A percentile compares a stretch with the other conserved stretches of the same genome.
These are phyloP conservation scores for Promerops cafer DNA, from an alignment of 2,113 vertebrate species.

Conservation along the genomic window DNA sequence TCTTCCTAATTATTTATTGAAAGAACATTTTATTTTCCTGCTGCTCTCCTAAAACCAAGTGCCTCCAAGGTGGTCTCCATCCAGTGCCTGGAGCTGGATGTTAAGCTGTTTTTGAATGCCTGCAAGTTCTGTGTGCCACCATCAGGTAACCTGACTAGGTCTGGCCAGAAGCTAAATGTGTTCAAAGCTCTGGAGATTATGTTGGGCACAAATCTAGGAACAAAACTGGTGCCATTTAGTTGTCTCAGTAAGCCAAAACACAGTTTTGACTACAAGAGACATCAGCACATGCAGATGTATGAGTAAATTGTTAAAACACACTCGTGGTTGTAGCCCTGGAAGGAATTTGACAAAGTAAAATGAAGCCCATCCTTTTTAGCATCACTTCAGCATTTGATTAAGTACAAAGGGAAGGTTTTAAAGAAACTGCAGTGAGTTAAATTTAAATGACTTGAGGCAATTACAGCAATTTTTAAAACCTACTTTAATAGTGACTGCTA, in stretches of 20 bases:
- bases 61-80: constrained; percentile 7
- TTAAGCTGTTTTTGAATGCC: not conserved
- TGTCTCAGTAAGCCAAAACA: not conserved
- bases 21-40: constrained; percentile 34
- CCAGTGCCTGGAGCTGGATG: not conserved
- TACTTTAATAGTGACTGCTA: not conserved
- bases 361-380: not conserved
- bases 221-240: not conserved
- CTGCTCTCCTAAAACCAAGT: constrained; percentile 2
- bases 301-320: not conserved
- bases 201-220: not conserved
- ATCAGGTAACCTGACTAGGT: not conserved
- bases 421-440: not conserved
- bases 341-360: not conserved
- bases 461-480: not conserved
- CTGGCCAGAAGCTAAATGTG: not conserved
- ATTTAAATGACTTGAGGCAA: not conserved
- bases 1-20: constrained; percentile 46
- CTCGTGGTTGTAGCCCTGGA: not conserved
- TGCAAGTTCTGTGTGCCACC: not conserved
- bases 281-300: not conserved
- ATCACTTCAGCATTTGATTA: not conserved
- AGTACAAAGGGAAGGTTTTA: not conserved
- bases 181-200: not conserved
- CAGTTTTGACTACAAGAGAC: not conserved